phyloP scores from a whole-genome alignment of 2,797 vertebrate species.

The Manis pentadactyla region DNA sequence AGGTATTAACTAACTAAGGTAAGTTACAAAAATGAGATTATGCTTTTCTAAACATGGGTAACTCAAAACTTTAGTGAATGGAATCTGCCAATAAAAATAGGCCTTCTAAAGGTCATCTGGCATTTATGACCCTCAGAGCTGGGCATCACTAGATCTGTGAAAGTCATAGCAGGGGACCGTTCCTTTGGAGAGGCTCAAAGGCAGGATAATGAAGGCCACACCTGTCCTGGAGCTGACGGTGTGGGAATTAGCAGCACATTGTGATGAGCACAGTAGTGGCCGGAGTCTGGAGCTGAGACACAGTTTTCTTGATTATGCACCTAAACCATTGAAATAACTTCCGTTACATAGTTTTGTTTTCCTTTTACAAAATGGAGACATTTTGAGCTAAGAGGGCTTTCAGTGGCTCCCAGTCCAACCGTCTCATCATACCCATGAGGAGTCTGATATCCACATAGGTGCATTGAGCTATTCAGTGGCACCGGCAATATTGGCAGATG shows the following conservation, averaged over 20 bases:
- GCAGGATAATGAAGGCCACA: not conserved
- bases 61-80: not conserved
- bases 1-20: not conserved
- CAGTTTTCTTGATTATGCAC: not conserved
- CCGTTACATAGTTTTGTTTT: not conserved
- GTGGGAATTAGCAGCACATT: not conserved
- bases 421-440: not conserved
- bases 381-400: not conserved
- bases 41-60: not conserved
- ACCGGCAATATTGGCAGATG: not conserved
- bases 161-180: not conserved
- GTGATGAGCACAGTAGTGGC: not conserved
- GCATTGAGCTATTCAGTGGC: not conserved
- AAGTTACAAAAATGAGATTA: not conserved
- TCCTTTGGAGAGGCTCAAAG: not conserved
- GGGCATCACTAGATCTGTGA: not conserved
- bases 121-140: not conserved
- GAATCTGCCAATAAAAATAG: conserved; percentile 31
- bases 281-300: not conserved
- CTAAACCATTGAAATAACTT: not conserved
- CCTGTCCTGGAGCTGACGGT: not conserved
- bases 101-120: not conserved
- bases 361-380: not conserved
- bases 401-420: not conserved
- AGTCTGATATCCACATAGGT: not conserved